Percentiles rank a stretch among this genome's conserved stretches.
Conservation (phyloP, 2,113 vertebrate species). For the Brienomyrus longianalis region DNA sequence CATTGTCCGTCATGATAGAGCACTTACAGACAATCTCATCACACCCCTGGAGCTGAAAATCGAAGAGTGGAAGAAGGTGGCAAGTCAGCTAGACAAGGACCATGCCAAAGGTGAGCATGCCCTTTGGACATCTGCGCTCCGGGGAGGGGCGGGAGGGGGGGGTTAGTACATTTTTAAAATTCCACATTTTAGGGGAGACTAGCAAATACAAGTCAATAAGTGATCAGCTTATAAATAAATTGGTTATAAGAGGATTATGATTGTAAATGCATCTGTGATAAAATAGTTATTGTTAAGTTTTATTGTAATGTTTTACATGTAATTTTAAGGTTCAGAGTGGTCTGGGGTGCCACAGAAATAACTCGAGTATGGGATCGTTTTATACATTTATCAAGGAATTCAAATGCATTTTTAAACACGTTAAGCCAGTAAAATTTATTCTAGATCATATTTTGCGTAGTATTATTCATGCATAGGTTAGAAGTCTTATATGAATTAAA, state of each 20-base stretch:
- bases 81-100: conserved; percentile 72
- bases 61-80: conserved; percentile 74
- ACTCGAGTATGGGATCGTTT: not conserved
- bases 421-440: not conserved
- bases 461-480: not conserved
- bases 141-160: too few species aligned
- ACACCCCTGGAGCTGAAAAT: conserved; percentile 66
- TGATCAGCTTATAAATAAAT: not conserved
- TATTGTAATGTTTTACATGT: not conserved
- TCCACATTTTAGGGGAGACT: not conserved
- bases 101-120: conserved; percentile 65
- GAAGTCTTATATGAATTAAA: not conserved
- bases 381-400: not conserved
- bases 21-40: conserved; percentile 67
- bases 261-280: not conserved
- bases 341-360: not conserved
- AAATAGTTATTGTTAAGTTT: not conserved
- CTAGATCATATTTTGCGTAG: not conserved
- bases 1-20: conserved; percentile 40
- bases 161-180: not conserved
- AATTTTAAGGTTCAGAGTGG: not conserved
- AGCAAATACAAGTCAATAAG: not conserved
- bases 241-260: not conserved
- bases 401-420: not conserved
- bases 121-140: not conserved